Conservation (phyloP, 2,797 vertebrate genomes). For the Pipistrellus pygmaeus region DNA sequence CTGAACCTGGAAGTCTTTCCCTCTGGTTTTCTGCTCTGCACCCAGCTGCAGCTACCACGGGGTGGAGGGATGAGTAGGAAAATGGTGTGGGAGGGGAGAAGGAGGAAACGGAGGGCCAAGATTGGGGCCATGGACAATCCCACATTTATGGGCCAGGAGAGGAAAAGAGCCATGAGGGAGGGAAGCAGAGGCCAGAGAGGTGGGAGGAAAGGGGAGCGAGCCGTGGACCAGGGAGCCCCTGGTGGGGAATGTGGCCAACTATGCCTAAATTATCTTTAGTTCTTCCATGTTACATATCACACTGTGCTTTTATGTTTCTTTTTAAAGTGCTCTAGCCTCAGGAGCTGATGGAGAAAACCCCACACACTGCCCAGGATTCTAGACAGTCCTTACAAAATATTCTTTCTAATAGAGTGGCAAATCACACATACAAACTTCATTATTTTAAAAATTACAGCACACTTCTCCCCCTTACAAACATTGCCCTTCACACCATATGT, state of each 20-base stretch:
- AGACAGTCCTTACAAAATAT: not conserved
- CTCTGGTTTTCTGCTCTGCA: not conserved
- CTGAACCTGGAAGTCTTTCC: not conserved
- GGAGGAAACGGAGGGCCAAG: fast-evolving
- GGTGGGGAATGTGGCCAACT: fast-evolving
- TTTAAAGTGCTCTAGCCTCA: too few relatives aligned
- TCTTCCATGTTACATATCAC: not conserved
- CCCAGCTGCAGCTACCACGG: not conserved
- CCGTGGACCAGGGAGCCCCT: fast-evolving
- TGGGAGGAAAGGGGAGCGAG: not conserved
- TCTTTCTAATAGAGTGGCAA: not conserved
- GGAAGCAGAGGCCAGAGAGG: not conserved
- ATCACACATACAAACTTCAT: not conserved
- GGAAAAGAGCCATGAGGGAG: fast-evolving
- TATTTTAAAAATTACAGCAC: not conserved
- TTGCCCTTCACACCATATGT: not conserved
- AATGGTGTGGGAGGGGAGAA: too few relatives aligned
- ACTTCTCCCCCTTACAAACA: not conserved
- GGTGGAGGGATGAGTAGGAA: too few relatives aligned
- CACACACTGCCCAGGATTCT: too few relatives aligned
- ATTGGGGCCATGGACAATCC: fast-evolving
- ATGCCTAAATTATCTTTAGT: too few relatives aligned
- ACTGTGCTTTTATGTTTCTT: not conserved
- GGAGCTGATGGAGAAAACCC: not conserved
- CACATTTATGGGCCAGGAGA: too few relatives aligned